These are phyloP conservation scores for Hetaerina americana DNA, from an alignment of 1,140 invertebrate species.

Conservation along the genomic window DNA sequence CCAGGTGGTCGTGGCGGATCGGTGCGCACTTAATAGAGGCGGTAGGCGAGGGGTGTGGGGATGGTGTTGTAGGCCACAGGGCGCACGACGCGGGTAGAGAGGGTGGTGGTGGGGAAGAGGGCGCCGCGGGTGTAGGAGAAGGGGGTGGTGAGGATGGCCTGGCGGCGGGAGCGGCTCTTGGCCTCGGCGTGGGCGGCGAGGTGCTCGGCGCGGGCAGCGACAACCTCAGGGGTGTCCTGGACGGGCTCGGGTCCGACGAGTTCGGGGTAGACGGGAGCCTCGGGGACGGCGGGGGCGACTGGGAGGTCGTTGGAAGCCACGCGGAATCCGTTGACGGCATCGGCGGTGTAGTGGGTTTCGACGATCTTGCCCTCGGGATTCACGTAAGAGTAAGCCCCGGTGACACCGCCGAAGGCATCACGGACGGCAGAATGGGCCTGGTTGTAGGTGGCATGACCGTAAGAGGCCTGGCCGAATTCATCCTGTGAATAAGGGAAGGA, in stretches of 20 bases:
- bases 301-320: slow-evolving; percentile 36
- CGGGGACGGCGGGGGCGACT: slow-evolving; percentile 22
- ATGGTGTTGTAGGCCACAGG: slow-evolving; percentile 29
- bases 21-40: slow-evolving; percentile 28
- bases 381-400: slow-evolving; percentile 39
- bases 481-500: slow-evolving; percentile 20
- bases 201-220: slow-evolving; percentile 20
- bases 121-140: neutral
- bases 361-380: slow-evolving; percentile 36
- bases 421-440: slow-evolving; percentile 37
- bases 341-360: slow-evolving; percentile 35
- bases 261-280: slow-evolving; percentile 18
- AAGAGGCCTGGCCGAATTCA: slow-evolving; percentile 36
- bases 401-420: slow-evolving; percentile 35
- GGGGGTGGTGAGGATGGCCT: slow-evolving; percentile 15
- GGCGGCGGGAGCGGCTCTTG: slow-evolving; percentile 13
- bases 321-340: slow-evolving; percentile 34
- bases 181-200: slow-evolving; percentile 17
- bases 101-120: neutral
- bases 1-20: too few species aligned
- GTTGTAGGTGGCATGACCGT: slow-evolving; percentile 39
- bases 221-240: slow-evolving; percentile 21
- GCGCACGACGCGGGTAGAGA: slow-evolving; percentile 22
- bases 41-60: slow-evolving; percentile 28
- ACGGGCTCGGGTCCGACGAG: slow-evolving; percentile 13